Evolutionary conservation across 92 coral and sea anemone species (phyloP), one percentile per base, ranked within the genome.

Genomic region (Actinernus sp.): DNA sequence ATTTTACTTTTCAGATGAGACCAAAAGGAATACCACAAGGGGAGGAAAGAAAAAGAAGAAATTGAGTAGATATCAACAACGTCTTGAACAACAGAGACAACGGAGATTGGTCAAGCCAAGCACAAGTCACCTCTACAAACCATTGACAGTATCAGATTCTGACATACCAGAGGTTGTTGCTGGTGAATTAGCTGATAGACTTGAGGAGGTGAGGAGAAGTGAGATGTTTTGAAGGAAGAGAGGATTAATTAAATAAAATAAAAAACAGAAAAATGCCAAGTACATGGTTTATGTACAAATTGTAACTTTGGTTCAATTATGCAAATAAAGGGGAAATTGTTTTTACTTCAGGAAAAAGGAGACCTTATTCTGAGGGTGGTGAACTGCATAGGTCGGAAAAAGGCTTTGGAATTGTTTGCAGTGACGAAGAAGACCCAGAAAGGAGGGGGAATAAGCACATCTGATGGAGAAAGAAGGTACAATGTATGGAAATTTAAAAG

Each of bases 401-500:
- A 90, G 65, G 90, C 94, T 43, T 59, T 94, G 3, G 73, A 94
- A 39, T 68, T 94, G 21, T 94, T 94, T 32, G 51, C 49, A 55
- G 95, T 86, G 55, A 94, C 98, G 52, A 84, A 80, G 68, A 53
- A 57, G 49, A 58, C 91, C 31, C 97, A 94, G 44, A 52, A 39
- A 3, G 70, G 60, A 31, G 97, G 97, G 16, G 98, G 98, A 24
- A 90, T 94, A 88, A 67, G 55, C 44, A 90, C 97, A 25, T 33
- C 67, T 16, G 71, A 87, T 53, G 68, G 79, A 9, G 29, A 55
- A 9, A 71, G 98, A 77, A 90, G 92, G 98, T 91, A 70, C 3
- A n/a, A n/a, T n/a, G n/a, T n/a, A n/a, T n/a, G n/a, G n/a, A n/a
- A n/a, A n/a, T n/a, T n/a, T n/a, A n/a, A n/a, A n/a, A n/a, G n/a